Base-by-base conservation (phyloP, 1,140 invertebrate species). In the Apis cerana region DNA sequence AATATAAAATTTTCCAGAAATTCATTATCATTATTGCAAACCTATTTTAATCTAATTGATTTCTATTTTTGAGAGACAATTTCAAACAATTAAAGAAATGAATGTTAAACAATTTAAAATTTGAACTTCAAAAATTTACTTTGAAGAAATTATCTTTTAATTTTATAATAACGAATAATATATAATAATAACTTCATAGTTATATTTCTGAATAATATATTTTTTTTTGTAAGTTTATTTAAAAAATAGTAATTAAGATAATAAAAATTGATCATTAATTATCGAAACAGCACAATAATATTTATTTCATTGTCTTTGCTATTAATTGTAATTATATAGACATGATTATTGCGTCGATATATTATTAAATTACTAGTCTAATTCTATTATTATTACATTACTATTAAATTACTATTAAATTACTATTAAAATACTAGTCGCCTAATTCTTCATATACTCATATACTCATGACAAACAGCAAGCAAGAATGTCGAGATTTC, bases 401-500 rank as follows among this genome's bases (percentile, higher is more conserved):
- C n/a, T n/a, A n/a, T n/a, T n/a, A n/a, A n/a, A n/a, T n/a, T n/a
- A n/a, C n/a, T n/a, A n/a, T n/a, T n/a, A n/a, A n/a, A n/a, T n/a
- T n/a, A n/a, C n/a, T n/a, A n/a, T n/a, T n/a, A 64, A 82, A 82
- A 48, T 67, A 58, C 80, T 50, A 64, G n/a, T 23, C 75, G 56
- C 56, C 56, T 82, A 82, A 82, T 77, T 82, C 78, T 71, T 82
- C n/a, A n/a, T n/a, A n/a, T n/a, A n/a, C n/a, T 65, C 58, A 17
- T 82, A 19, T 82, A 77, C 75, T 77, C 59, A 82, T 82, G 80
- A 69, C 56, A 82, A 82, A 72, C 52, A 61, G 71, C 33, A n/a
- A 33, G 21, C 43, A 62, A 61, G 50, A 68, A 81, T 72, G 62
- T 81, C 79, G 43, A 77, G 77, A 82, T 43, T 33, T 8, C 68